Base-by-base conservation (phyloP, 2,113 vertebrate genomes). In the Loxodonta africana region DNA sequence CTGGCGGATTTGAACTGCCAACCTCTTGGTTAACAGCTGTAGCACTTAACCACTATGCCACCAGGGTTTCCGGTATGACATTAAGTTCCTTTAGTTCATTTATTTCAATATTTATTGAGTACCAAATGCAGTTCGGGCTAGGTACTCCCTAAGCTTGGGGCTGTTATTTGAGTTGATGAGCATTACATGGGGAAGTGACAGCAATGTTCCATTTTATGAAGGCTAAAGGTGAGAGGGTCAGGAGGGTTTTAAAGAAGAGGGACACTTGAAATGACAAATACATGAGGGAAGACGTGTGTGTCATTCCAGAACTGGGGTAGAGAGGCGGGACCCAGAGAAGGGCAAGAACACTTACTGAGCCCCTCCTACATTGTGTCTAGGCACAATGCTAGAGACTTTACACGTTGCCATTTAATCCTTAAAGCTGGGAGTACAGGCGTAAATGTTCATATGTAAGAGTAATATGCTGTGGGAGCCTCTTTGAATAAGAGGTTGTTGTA, bases 341-440 rank as follows among this genome's bases (percentile, higher is more conserved):
- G 41, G 15, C 1, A 33, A 18, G 30, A 37, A 14, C 41, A 78
- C 23, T 33, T 5, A 4, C 46, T 2, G 18, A 65, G 48, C 23
- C 25, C n/a, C 20, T 33, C 41, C 46, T 51, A 6, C 37, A 37
- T 37, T n/a, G 41, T 30, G 23, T 21, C 9, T 20, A 67, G 62
- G 65, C 28, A 33, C 3, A 21, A 1, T 0, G 26, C 23, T 44
- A 5, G 17, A 4, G 1, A 0, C 14, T n/a, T n/a, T 23, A 46
- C 51, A 67, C 0, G 0, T 25, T 41, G 48, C 62, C 71, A 2
- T 12, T 37, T 26, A 20, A 33, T 44, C 25, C 90, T 74, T 21
- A 18, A 9, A 69, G 46, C 85, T 25, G 71, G 33, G 25, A n/a
- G n/a, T 6, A 7, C 0, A 2, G 23, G 30, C 30, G 25, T 41